A percentile compares a stretch with the other conserved stretches of the same genome.
Evolutionary conservation across 2,113 vertebrate species (phyloP).

Genomic region (Uria lomvia): DNA sequence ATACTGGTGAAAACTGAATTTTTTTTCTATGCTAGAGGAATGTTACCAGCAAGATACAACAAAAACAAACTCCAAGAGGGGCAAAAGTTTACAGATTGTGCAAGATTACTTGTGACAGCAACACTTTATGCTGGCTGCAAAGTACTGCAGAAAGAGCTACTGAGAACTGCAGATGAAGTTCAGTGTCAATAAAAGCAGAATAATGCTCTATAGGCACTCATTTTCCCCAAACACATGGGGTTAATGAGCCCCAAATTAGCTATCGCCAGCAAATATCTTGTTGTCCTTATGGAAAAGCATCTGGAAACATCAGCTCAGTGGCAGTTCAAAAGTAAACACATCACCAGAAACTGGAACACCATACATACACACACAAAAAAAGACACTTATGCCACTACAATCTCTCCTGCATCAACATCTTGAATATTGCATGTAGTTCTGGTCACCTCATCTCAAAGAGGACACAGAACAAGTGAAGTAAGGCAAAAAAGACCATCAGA

Average conservation of each 20-base stretch:
- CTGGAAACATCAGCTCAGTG: neutral
- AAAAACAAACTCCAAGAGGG: neutral
- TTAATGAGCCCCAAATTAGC: neutral
- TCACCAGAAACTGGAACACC: neutral
- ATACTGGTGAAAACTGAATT: neutral
- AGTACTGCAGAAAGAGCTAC: neutral
- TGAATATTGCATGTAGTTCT: neutral
- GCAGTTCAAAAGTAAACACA: neutral
- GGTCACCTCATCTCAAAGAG: neutral
- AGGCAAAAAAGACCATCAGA: neutral
- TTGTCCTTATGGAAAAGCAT: neutral
- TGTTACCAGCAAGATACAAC: neutral
- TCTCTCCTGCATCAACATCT: neutral
- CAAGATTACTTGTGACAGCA: conserved; percentile 13
- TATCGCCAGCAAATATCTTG: neutral
- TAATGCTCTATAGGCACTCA: neutral
- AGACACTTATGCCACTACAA: neutral
- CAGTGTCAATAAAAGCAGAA: neutral
- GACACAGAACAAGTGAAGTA: neutral
- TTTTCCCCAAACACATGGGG: neutral
- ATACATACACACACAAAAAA: neutral
- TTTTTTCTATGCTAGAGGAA: neutral
- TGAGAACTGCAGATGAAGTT: neutral
- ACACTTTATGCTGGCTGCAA: neutral
- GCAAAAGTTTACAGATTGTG: conserved; percentile 18